Percentiles rank a stretch among this genome's conserved stretches.
Evolutionary conservation across 2,888 invertebrate species (phyloP).

Genomic region (Parochlus steinenii): DNA sequence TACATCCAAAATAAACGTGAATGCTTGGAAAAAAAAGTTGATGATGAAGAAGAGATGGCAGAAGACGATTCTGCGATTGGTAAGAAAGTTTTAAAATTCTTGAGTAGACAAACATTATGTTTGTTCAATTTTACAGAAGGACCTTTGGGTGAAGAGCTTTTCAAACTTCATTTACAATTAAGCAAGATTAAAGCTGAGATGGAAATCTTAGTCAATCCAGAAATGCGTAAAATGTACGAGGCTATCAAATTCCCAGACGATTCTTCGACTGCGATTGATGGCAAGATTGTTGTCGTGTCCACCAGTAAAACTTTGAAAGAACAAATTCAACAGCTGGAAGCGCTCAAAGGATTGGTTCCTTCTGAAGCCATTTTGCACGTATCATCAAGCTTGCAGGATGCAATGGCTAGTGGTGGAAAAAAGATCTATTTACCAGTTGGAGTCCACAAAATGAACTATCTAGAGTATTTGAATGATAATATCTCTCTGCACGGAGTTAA

Average conservation of each 20-base stretch:
- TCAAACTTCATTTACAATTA: conserved; percentile 37
- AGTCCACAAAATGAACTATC: conserved; percentile 32
- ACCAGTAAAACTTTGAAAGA: conserved; percentile 30
- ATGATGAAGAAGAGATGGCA: conserved; percentile 25
- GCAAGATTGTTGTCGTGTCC: conserved; percentile 32
- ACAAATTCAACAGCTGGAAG: conserved; percentile 30
- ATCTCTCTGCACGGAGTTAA: conserved; percentile 25
- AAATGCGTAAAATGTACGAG: conserved; percentile 34
- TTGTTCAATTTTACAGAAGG: conserved; percentile 18
- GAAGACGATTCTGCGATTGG: conserved; percentile 16
- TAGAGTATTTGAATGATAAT: conserved; percentile 36
- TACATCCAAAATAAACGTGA: conserved; percentile 34
- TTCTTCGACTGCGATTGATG: conserved; percentile 16
- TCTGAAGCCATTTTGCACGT: conserved; percentile 29
- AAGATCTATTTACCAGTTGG: conserved; percentile 34
- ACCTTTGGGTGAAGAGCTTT: conserved; percentile 29
- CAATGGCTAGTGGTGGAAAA: conserved; percentile 23
- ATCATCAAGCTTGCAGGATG: conserved; percentile 25
- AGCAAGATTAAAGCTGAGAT: conserved; percentile 40
- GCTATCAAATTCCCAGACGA: conserved; percentile 20
- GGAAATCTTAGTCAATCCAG: conserved; percentile 40
- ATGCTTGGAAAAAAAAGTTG: conserved; percentile 28
- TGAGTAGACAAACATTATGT: not conserved
- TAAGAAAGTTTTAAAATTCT: not conserved
- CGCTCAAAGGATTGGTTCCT: conserved; percentile 28